Evolutionary conservation across 2,888 invertebrate genomes (phyloP), one percentile per base, ranked within the genome.

Genomic region (Erynnis tages): DNA sequence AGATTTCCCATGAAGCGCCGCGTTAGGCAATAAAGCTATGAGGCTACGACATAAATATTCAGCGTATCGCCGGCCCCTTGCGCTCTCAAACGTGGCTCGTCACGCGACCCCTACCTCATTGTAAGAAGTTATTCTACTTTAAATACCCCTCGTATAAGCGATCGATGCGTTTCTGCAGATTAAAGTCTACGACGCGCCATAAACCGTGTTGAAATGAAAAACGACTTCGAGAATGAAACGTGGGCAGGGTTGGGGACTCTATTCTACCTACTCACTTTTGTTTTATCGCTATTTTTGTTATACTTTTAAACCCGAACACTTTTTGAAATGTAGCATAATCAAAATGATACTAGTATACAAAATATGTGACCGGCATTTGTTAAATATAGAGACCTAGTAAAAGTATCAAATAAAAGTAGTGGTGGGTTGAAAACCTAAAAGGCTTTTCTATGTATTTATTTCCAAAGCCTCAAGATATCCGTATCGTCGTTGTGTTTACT

Each of bases 81-180:
- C 54, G 46, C 53, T 56, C 64, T 63, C 67, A 63, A 79, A 71
- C 71, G 69, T 59, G 61, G 61, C 61, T 58, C 71, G 77, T 70
- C 84, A 84, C 82, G 84, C 83, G 66, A 83, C 63, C 69, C 54
- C 47, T 40, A 54, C 58, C 63, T 69, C 67, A 69, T 69, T 68
- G 67, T 76, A 72, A 75, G 72, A 76, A 80, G 71, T 79, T 76
- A 79, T 80, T 79, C 72, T 69, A 73, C 71, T 78, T 78, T 74
- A 79, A 81, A 76, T 76, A 76, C 69, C 64, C 67, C 66, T 63
- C 58, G 66, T 62, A 67, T 69, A 56, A 52, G 47, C 65, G 64
- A 80, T 76, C 76, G 72, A 77, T 78, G 66, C 59, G 62, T 67
- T 64, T 69, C 66, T 68, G 66, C 66, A 69, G 73, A 79, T 73